phyloP scores from a whole-genome alignment of 1,140 invertebrate species.

The Goniozus legneri region DNA sequence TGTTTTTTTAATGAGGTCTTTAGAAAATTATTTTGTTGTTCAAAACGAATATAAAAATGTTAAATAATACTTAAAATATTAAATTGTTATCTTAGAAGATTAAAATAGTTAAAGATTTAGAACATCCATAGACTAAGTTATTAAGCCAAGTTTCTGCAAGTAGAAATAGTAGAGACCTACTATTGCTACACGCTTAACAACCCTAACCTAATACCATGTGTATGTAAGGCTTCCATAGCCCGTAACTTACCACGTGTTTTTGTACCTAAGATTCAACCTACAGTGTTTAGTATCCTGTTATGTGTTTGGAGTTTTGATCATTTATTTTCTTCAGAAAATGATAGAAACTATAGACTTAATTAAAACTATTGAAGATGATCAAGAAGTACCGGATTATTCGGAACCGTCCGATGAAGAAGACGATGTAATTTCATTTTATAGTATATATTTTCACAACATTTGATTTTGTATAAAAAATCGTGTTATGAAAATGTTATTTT shows the following conservation, averaged over 20 bases:
- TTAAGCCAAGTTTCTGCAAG: no score
- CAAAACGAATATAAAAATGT: no score
- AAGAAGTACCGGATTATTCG: constrained; percentile 72
- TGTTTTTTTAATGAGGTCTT: no score
- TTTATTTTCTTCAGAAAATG: not conserved
- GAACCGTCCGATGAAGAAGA: constrained; percentile 80
- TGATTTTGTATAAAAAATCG: constrained; percentile 13
- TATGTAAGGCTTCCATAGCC: not conserved
- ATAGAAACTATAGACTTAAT: constrained; percentile 49
- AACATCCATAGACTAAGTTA: no score
- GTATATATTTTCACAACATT: constrained; percentile 11
- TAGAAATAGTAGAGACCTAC: no score
- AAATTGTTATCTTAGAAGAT: no score
- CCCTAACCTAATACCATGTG: no score
- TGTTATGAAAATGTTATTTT: constrained; percentile 4
- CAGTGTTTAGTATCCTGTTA: not conserved
- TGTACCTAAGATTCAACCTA: not conserved
- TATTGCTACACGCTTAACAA: no score
- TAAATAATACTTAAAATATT: no score
- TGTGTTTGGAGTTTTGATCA: not conserved
- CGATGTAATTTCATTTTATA: constrained; percentile 59
- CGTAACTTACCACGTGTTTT: not conserved
- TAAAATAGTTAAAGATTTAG: no score
- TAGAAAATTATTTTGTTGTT: no score
- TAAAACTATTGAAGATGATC: constrained; percentile 74